A percentile compares a stretch with the other conserved stretches of the same genome.
These are phyloP conservation scores for Sigmodon hispidus DNA, from an alignment of 2,113 vertebrate species.

Conservation along the genomic window DNA sequence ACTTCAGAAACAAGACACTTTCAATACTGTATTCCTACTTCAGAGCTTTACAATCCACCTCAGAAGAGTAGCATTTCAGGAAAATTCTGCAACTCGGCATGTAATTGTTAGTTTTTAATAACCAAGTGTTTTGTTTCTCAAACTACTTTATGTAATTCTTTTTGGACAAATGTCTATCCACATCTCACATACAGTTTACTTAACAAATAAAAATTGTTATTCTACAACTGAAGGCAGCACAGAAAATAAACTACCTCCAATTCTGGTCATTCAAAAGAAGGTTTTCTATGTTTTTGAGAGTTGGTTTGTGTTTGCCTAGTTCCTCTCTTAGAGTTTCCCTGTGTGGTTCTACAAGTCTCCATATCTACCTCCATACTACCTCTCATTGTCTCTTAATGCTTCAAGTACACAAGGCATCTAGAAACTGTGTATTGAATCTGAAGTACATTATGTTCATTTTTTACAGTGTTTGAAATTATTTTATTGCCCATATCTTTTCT, in stretches of 20 bases:
- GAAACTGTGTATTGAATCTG: not conserved
- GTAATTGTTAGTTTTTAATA: not conserved
- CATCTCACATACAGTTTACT: not conserved
- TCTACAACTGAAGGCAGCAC: not conserved
- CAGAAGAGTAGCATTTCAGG: not conserved
- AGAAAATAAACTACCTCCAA: not conserved
- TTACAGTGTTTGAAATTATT: not conserved
- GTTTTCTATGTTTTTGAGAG: not conserved
- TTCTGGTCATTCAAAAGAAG: not conserved
- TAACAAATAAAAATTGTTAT: not conserved
- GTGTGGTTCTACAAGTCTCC: not conserved
- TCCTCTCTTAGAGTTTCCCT: not conserved
- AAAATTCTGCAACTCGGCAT: not conserved
- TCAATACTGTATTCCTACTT: not conserved
- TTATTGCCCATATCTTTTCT: not conserved
- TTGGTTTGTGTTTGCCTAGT: not conserved
- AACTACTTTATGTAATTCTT: not conserved
- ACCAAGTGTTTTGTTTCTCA: not conserved
- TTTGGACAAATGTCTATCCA: not conserved
- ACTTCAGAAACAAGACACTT: not conserved
- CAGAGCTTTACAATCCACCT: not conserved
- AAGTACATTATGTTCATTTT: not conserved
- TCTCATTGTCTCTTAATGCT: not conserved
- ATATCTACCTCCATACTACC: not conserved
- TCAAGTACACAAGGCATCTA: not conserved